These are phyloP conservation scores for Halcyon senegalensis DNA, from an alignment of 2,113 vertebrate species.

Conservation along the genomic window DNA sequence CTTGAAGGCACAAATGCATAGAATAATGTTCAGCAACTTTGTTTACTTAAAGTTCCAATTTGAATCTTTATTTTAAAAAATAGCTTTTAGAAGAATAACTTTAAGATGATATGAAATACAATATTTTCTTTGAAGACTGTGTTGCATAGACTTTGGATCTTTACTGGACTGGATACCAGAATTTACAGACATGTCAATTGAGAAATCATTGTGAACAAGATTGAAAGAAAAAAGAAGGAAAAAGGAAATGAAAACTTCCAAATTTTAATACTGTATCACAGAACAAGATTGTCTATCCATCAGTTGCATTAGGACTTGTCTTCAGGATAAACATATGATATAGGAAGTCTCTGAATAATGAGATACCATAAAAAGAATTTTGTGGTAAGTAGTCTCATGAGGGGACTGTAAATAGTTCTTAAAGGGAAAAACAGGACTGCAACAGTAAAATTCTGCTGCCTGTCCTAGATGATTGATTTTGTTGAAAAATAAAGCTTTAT, in stretches of 20 bases:
- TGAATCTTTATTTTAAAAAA: neutral
- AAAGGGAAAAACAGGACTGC: neutral
- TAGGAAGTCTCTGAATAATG: neutral
- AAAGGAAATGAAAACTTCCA: neutral
- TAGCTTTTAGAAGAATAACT: neutral
- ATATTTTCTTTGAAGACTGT: neutral
- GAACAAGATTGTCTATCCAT: neutral
- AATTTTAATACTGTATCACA: neutral
- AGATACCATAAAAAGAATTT: neutral
- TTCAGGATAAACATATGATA: neutral
- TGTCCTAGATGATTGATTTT: neutral
- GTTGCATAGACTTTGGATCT: neutral
- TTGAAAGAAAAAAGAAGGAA: neutral
- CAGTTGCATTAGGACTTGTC: neutral
- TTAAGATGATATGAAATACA: neutral
- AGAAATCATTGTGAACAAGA: neutral
- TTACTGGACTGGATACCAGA: neutral
- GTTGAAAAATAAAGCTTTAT: neutral
- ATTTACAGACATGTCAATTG: neutral
- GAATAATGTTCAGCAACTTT: neutral
- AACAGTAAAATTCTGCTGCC: neutral
- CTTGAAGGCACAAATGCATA: neutral
- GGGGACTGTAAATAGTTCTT: neutral
- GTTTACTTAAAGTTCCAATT: neutral
- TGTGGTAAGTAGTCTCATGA: fast-evolving